Base-by-base conservation (phyloP, 2,888 invertebrate genomes). In the Dolichopus griseipennis region DNA sequence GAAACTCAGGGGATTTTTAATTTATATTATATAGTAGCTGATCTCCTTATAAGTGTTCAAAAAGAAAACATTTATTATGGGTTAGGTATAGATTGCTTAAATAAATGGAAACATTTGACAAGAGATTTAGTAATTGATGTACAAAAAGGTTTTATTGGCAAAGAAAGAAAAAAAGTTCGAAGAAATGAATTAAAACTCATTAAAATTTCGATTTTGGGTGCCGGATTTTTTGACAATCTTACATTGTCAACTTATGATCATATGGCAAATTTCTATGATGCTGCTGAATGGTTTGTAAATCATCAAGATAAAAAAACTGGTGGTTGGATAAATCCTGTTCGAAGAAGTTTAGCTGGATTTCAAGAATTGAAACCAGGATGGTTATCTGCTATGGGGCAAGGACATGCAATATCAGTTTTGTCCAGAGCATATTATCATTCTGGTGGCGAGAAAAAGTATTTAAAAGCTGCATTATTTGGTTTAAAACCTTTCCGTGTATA, bases 351-450 rank as follows among this genome's bases (percentile, higher is more conserved):
- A 73, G 83, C 88, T 65, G 90, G 90, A 33, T 90, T 91, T 80
- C 86, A 88, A 9, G 90, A 91, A 73, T 85, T 97, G 65, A 84
- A 86, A 73, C 90, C 95, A 1, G 95, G 95, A 70, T 96, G 96
- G 96, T 91, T 95, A 79, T 97, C 97, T 0, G 95, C 97, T 0
- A 99, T 99, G 99, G 96, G 95, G 3, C 98, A 99, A 80, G 98
- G 99, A 0, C 98, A 99, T 81, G 94, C 90, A 33, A 91, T 99
- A 74, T 97, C 97, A 0, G 87, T 98, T n/a, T 84, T 99, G 67
- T 88, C 94, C 0, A 86, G 99, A 73, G 97, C 97, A 0, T 96
- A 90, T 83, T 85, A 90, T 82, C 89, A 89, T 78, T 93, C 93
- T 34, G 86, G 87, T 64, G 90, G 90, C 0, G 88, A 90, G 76